Percentiles rank a stretch among this genome's conserved stretches.
These are phyloP conservation scores for Catharus fuscescens DNA, from an alignment of 2,113 vertebrate genomes.

Conservation along the genomic window DNA sequence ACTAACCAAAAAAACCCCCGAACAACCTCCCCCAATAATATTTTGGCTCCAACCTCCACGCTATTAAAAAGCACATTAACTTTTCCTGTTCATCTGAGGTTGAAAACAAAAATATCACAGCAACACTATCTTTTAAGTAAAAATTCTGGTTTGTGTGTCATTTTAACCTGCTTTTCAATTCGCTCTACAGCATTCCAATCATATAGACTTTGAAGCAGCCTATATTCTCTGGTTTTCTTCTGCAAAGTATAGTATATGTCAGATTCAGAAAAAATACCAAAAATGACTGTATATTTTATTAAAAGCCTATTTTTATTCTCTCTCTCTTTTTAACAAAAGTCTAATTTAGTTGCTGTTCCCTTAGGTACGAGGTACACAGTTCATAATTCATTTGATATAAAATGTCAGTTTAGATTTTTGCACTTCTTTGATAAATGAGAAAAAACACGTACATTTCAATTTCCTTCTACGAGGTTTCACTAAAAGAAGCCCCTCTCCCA, in stretches of 20 bases:
- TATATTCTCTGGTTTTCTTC: not conserved
- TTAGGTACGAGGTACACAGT: conserved; percentile 77
- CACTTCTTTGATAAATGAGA: conserved; percentile 78
- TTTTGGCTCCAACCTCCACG: not conserved
- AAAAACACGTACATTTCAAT: conserved; percentile 80
- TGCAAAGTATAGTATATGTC: not conserved
- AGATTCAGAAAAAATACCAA: conserved; percentile 50
- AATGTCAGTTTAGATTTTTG: conserved; percentile 79
- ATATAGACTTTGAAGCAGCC: not conserved
- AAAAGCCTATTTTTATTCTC: conserved; percentile 63
- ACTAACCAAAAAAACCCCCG: accelerated
- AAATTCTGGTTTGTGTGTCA: not conserved
- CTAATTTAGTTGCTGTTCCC: conserved; percentile 82
- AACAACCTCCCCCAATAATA: not conserved
- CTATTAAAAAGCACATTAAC: not conserved
- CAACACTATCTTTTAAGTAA: not conserved
- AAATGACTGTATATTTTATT: conserved; percentile 73
- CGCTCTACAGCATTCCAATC: conserved; percentile 2
- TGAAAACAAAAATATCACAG: conserved; percentile 20
- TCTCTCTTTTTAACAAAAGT: conserved; percentile 65
- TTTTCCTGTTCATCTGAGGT: not conserved
- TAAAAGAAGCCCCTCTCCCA: conserved; percentile 60
- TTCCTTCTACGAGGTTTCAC: conserved; percentile 61
- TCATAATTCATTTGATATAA: conserved; percentile 85
- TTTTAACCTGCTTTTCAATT: conserved; percentile 1